These are phyloP conservation scores for Drosophila triauraria DNA, from an alignment of 1,140 invertebrate genomes.

Conservation along the genomic window DNA sequence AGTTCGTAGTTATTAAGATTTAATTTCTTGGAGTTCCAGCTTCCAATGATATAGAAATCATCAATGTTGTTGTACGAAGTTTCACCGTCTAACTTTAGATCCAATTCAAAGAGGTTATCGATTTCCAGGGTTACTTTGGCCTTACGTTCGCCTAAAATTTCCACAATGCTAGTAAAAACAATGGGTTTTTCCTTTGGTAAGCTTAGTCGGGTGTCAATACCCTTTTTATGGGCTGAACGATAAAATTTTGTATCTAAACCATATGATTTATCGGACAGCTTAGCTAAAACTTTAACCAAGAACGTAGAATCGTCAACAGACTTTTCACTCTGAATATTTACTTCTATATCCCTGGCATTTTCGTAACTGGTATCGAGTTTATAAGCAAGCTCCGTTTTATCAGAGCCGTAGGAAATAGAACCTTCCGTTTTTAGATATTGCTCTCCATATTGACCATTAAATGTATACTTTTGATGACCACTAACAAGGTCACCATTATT, in stretches of 20 bases:
- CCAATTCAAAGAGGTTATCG: constrained; percentile 86
- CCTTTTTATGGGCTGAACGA: constrained; percentile 64
- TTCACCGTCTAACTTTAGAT: constrained; percentile 86
- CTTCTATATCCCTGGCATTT: constrained; percentile 86
- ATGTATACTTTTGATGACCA: constrained; percentile 44
- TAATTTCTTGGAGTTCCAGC: constrained; percentile 89
- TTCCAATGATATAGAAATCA: constrained; percentile 87
- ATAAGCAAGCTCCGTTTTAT: constrained; percentile 34
- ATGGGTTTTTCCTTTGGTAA: constrained; percentile 80
- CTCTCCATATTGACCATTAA: constrained; percentile 56
- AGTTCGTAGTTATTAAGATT: constrained; percentile 89
- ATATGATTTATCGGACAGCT: constrained; percentile 51
- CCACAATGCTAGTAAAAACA: constrained; percentile 86
- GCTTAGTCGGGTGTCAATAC: constrained; percentile 45
- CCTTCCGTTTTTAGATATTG: constrained; percentile 58
- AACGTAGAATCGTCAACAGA: constrained; percentile 85
- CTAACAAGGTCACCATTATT: constrained; percentile 28
- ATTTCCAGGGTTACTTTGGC: constrained; percentile 86
- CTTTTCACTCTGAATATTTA: constrained; percentile 86
- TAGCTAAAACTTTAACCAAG: constrained; percentile 29
- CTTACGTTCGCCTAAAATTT: constrained; percentile 86
- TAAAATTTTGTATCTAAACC: constrained; percentile 51
- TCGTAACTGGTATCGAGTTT: constrained; percentile 86
- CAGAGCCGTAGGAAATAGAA: constrained; percentile 30
- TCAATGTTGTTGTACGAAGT: constrained; percentile 88